Evolutionary conservation across 2,797 vertebrate genomes (phyloP), one percentile per base, ranked within the genome.

Genomic region (Sparidentex hasta): DNA sequence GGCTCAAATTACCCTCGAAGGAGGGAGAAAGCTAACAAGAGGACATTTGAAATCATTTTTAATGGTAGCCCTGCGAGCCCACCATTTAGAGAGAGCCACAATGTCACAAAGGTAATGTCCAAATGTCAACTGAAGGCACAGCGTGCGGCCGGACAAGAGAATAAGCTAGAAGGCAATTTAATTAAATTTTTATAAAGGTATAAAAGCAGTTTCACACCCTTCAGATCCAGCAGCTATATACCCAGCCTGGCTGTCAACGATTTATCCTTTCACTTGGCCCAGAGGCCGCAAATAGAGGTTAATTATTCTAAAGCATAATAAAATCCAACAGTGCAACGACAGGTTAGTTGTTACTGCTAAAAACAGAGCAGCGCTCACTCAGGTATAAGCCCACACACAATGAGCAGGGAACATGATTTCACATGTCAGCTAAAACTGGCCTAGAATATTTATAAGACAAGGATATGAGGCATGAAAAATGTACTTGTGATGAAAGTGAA

Each of bases 401-500:
- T 47, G 76, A 81, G 56, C 51, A 7, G 51, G 61, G 47, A 76
- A 71, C 73, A 76, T 14, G 72, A 83, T 70, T 71, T 38, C 73
- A n/a, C 70, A 38, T 67, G 78, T 80, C 76, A 59, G 82, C 47
- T 55, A 50, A 38, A 78, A 80, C 56, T 27, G 54, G 57, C 46
- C 43, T 51, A 25, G 64, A 87, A 79, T 82, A 87, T 82, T 82
- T 69, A 85, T 46, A 64, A 57, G 55, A 47, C 0, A 20, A 65
- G 33, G 68, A 81, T 33, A n/a, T n/a, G 65, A 55, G 33, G 72
- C 72, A 48, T 13, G 54, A 81, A 76, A 76, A 75, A 78, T 71
- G 66, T 41, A 56, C 74, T 74, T 17, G 68, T 52, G 80, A 82
- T 77, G 80, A 83, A 90, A 87, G 82, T 44, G 65, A 59, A 87